These are phyloP conservation scores for Calliscelio sp. DNA, from an alignment of 2,888 invertebrate species.

Conservation along the genomic window DNA sequence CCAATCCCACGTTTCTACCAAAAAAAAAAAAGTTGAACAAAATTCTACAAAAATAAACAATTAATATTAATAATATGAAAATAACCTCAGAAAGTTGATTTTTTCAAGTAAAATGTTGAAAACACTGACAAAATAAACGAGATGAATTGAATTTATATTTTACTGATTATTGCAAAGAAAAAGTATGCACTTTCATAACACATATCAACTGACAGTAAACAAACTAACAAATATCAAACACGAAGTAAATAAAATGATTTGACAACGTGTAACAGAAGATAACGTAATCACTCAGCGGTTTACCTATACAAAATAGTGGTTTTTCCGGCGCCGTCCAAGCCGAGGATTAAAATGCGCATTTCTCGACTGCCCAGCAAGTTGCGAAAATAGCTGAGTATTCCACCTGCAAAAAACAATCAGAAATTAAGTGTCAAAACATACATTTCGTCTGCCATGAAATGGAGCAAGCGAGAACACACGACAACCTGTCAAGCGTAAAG, in stretches of 20 bases:
- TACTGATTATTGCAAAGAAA: too few species aligned
- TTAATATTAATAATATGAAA: too few species aligned
- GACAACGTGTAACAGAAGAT: constrained; percentile 33
- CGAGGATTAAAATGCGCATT: constrained; percentile 99
- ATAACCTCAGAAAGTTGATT: too few species aligned
- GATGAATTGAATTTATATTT: too few species aligned
- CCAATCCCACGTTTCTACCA: too few species aligned
- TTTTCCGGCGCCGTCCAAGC: constrained; percentile 99
- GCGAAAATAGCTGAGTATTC: constrained; percentile 98
- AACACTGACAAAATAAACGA: too few species aligned
- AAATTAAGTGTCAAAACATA: constrained; percentile 38
- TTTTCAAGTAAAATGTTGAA: too few species aligned
- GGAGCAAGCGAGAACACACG: constrained; percentile 24
- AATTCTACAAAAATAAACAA: too few species aligned
- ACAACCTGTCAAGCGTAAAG: constrained; percentile 51
- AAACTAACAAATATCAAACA: constrained; percentile 32
- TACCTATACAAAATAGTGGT: constrained; percentile 98
- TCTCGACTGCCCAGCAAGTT: constrained; percentile 98
- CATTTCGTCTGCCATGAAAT: constrained; percentile 36
- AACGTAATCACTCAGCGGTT: constrained; percentile 24
- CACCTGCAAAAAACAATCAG: constrained; percentile 89
- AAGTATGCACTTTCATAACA: too few species aligned
- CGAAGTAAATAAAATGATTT: constrained; percentile 46
- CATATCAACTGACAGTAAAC: too few species aligned
- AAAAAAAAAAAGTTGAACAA: too few species aligned